phyloP scores from a whole-genome alignment of 2,797 vertebrate species.

The Lophotriccus pileatus region DNA sequence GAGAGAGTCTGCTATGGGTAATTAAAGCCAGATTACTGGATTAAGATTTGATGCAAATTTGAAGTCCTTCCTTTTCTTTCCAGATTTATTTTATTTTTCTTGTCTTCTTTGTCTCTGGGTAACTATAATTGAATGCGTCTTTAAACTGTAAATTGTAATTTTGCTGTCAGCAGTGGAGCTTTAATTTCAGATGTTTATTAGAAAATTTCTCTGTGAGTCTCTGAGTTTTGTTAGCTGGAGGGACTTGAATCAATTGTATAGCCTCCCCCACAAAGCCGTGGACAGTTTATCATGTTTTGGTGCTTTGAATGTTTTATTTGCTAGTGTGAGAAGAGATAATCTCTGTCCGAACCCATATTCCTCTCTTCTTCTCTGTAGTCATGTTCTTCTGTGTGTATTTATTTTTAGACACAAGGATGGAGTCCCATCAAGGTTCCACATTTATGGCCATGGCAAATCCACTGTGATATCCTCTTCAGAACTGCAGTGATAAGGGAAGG shows the following conservation, averaged over 20 bases:
- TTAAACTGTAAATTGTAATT: constrained; percentile 67
- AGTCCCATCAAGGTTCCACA: neutral
- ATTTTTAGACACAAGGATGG: neutral
- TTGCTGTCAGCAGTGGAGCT: constrained; percentile 63
- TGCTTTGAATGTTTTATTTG: neutral
- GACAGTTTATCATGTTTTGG: neutral
- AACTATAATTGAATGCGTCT: constrained; percentile 64
- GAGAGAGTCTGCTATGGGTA: constrained; percentile 39
- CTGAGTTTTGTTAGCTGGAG: constrained; percentile 45
- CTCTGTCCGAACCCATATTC: neutral
- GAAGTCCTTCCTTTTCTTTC: constrained; percentile 55
- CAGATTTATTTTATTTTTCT: constrained; percentile 44
- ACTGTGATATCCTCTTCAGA: neutral
- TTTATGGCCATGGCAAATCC: neutral
- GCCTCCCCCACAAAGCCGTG: neutral
- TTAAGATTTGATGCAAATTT: constrained; percentile 64
- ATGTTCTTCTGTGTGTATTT: neutral
- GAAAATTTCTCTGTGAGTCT: constrained; percentile 48
- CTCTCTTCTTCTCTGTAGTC: neutral
- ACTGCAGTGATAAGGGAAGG: neutral
- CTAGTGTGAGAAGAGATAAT: neutral
- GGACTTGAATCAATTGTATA: constrained; percentile 22
- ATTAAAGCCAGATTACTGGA: constrained; percentile 71
- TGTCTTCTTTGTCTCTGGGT: constrained; percentile 52
- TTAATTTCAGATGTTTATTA: constrained; percentile 68